These are phyloP conservation scores for Vidua macroura DNA, from an alignment of 2,113 vertebrate species.

Conservation along the genomic window DNA sequence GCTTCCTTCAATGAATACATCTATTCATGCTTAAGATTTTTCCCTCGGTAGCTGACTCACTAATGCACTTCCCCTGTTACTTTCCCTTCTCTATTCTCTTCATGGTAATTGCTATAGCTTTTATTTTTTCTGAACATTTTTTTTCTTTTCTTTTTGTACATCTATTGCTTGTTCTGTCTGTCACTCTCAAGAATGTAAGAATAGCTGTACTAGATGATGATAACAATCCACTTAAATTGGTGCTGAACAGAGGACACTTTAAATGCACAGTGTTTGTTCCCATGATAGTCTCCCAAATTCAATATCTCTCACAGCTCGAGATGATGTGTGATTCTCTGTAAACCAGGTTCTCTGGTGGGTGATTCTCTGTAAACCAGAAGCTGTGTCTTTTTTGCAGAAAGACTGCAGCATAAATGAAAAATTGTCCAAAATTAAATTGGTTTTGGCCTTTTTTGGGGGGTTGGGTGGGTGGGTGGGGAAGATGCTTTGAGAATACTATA, in stretches of 20 bases:
- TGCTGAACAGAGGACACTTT: background rate
- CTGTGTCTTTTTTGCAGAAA: background rate
- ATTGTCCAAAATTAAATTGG: background rate
- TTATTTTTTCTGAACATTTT: background rate
- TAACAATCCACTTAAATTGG: background rate
- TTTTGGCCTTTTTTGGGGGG: rapidly evolving
- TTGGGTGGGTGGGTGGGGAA: rapidly evolving
- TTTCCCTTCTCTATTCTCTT: background rate
- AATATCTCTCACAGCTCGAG: background rate
- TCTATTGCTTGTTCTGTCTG: background rate
- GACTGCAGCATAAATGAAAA: background rate
- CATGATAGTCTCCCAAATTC: background rate
- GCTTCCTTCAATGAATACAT: background rate
- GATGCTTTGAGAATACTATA: background rate
- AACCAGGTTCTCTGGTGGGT: background rate
- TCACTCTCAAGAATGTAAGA: background rate
- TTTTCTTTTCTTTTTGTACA: background rate
- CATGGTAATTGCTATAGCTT: background rate
- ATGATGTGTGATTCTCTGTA: background rate
- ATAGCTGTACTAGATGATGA: background rate
- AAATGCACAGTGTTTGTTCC: background rate
- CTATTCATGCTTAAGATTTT: background rate
- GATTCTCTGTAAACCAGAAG: background rate
- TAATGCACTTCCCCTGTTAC: background rate
- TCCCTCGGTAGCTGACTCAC: background rate